Evolutionary conservation across 2,888 invertebrate genomes (phyloP).

Genomic region (Coelinius sp.): DNA sequence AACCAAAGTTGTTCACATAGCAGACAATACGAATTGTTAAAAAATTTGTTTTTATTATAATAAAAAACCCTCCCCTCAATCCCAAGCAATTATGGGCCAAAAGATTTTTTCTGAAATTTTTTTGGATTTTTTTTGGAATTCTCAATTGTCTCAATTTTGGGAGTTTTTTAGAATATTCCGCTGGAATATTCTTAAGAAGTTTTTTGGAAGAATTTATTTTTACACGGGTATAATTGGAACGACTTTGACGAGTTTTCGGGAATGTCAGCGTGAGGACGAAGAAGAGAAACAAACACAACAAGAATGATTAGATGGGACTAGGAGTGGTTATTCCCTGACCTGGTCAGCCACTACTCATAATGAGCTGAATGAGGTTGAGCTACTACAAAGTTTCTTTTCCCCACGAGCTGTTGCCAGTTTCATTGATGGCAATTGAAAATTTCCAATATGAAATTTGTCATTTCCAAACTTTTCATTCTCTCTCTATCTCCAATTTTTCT

Average conservation of each 20-base stretch:
- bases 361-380: neutral
- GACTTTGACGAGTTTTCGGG: neutral
- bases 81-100: no score
- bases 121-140: no score
- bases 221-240: neutral
- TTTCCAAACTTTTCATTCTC: neutral
- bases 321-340: neutral
- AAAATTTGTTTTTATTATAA: no score
- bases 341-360: constrained; percentile 12
- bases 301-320: neutral
- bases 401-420: neutral
- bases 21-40: no score
- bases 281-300: neutral
- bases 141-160: no score
- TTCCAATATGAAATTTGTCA: neutral
- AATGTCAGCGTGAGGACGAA: neutral
- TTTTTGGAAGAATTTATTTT: neutral
- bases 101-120: no score
- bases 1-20: no score
- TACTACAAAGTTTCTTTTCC: neutral
- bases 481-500: neutral
- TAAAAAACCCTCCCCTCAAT: no score
- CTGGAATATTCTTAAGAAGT: no score
- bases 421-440: neutral
- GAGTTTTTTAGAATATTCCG: no score